Evolutionary conservation across 2,888 invertebrate genomes (phyloP), one percentile per base, ranked within the genome.

Genomic region (Brachypterus glaber): DNA sequence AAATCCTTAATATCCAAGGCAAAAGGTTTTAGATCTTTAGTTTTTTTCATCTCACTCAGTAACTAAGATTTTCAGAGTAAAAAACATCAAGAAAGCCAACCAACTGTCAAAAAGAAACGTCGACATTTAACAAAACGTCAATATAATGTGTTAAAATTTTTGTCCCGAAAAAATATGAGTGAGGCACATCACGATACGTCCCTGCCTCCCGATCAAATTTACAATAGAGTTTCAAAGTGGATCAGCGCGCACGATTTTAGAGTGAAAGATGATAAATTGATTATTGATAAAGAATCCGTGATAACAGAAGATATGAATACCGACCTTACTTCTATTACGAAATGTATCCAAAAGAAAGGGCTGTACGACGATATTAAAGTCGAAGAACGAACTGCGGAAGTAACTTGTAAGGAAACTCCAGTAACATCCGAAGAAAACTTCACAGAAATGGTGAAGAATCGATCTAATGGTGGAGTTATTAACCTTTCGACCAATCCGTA

Each of bases 221-320:
- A 51, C 35, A 53, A 49, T 29, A 50, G 57, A 38, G 59, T 64
- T 5, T 53, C 57, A 2, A 54, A 58, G 27, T 64, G 64, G 64
- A 58, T 63, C 16, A 58, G 52, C 39, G 45, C 51, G 8, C 58
- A 60, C 32, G 58, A 63, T 50, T 64, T 64, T 43, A 45, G 52
- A 8, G 43, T 32, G 21, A 36, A 40, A 4, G 51, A 53, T 18
- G 37, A 35, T 9, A 40, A 45, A 38, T 35, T 41, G 13, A 40
- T 46, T 32, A 41, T 39, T 11, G 48, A 49, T 26, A 44, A 44
- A 16, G 53, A 54, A 26, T 51, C 52, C 11, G 53, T 53, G 32
- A 31, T 50, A 16, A 33, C 46, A 17, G 55, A 57, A 29, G 54
- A 52, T 27, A 44, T 54, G 16, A 34, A 33, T 14, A 55, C 59